Evolutionary conservation across 1,140 invertebrate genomes (phyloP).

Genomic region (Stegodyphus dumicola): DNA sequence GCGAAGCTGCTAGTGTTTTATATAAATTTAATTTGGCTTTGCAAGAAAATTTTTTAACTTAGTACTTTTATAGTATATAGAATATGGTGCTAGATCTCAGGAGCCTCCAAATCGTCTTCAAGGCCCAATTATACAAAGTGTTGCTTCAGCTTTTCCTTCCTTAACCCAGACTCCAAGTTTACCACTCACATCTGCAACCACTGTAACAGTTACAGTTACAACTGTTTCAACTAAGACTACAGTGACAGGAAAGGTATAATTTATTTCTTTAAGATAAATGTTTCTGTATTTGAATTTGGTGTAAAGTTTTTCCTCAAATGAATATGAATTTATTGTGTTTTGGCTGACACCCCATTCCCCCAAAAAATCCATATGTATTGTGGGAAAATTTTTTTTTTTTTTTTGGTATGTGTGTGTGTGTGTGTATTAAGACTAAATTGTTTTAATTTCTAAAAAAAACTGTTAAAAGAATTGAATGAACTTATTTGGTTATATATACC

Average conservation of each 20-base stretch:
- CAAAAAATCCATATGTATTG: too few relatives aligned
- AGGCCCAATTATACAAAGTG: slow-evolving; percentile 64
- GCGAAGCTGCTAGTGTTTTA: too few relatives aligned
- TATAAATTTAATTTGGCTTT: too few relatives aligned
- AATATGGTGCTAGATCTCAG: slow-evolving; percentile 85
- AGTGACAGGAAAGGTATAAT: slow-evolving; percentile 62
- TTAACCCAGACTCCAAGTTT: slow-evolving; percentile 63
- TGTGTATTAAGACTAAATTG: too few relatives aligned
- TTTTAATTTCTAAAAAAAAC: neutral
- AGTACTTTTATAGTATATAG: slow-evolving; percentile 77
- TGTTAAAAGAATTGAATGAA: neutral
- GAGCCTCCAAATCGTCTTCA: slow-evolving; percentile 86
- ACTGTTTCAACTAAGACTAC: slow-evolving; percentile 64
- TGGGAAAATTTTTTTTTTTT: too few relatives aligned
- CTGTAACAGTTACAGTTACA: slow-evolving; percentile 69
- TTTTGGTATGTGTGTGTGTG: too few relatives aligned
- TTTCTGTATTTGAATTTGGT: too few relatives aligned
- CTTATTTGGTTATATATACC: neutral
- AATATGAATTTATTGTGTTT: too few relatives aligned
- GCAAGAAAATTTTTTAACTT: too few relatives aligned
- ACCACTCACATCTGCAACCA: slow-evolving; percentile 59
- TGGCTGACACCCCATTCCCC: too few relatives aligned
- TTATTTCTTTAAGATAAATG: too few relatives aligned
- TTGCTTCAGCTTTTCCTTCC: slow-evolving; percentile 55
- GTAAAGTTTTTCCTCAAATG: too few relatives aligned